Evolutionary conservation across 2,113 vertebrate genomes (phyloP), one percentile per base, ranked within the genome.

Genomic region (Melanotaenia duboulayi): DNA sequence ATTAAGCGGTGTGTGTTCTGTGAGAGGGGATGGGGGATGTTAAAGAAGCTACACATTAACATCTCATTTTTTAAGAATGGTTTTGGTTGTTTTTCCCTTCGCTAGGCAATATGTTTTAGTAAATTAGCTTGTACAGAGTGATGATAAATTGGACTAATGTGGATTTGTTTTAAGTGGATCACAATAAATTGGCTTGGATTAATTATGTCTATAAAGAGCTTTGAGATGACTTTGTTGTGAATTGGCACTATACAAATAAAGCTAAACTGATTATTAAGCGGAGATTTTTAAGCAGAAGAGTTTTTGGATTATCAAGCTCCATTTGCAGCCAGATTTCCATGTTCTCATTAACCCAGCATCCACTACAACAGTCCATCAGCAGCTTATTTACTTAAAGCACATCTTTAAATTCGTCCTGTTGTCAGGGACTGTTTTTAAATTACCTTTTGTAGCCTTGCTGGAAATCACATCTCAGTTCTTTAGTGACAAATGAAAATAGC

Each of bases 371-470:
- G 46, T 78, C n/a, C 61, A 50, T 72, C 51, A 17, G 20, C 71
- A 12, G 22, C 14, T 35, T 59, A 61, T 69, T 74, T 55, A 48
- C 80, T 79, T 69, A 63, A 28, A 65, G 37, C 42, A 44, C 19
- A 3, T 16, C 65, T 74, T 54, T 60, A 50, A 46, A 78, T 67
- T 85, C 48, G 40, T 32, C 48, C 37, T 28, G 1, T 65, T 61
- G 48, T 52, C 51, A 11, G 23, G 65, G 42, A 70, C 76, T 63
- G 65, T 74, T 76, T 77, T 62, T 55, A 59, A 88, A 83, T 77
- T 44, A 58, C 62, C 61, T 55, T n/a, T 48, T 10, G 19, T 65
- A 48, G 55, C 61, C 32, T 25, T 62, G 52, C 19, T 23, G 14
- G 71, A 74, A 65, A 51, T 63, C 65, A 52, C 23, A 19, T 58